Conservation (phyloP, 2,888 invertebrate genomes). For the Epinotia demarniana region DNA sequence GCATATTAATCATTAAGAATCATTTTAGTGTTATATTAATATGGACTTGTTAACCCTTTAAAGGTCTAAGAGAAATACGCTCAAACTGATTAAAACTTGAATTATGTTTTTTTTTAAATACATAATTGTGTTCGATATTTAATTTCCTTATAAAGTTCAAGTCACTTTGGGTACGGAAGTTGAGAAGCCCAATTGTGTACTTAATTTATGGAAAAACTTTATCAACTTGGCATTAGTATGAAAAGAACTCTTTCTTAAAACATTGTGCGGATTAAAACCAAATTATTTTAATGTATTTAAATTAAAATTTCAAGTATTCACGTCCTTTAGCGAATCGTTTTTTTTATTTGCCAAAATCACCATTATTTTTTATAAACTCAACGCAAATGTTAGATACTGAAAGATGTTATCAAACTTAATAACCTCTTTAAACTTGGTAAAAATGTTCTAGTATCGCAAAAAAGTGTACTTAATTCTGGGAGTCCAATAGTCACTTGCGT, state of each 20-base stretch:
- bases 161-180: constrained; percentile 22
- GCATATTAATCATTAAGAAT: too few relatives aligned
- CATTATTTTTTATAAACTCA: too few relatives aligned
- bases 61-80: too few relatives aligned
- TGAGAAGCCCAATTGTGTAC: constrained; percentile 26
- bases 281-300: not conserved
- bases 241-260: constrained; percentile 3
- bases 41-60: too few relatives aligned
- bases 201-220: constrained; percentile 34
- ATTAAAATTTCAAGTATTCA: not conserved
- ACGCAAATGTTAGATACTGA: too few relatives aligned
- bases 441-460: too few relatives aligned
- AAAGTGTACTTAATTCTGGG: too few relatives aligned
- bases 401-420: too few relatives aligned
- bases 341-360: too few relatives aligned
- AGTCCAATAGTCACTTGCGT: too few relatives aligned
- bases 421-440: too few relatives aligned
- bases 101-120: not conserved
- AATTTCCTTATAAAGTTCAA: constrained; percentile 30
- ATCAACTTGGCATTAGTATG: constrained; percentile 20
- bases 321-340: not conserved
- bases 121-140: constrained; percentile 16
- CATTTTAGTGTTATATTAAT: too few relatives aligned
- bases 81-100: not conserved
- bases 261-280: constrained; percentile 1